Conservation (phyloP, 2,113 vertebrate genomes). For the Melozone crissalis region DNA sequence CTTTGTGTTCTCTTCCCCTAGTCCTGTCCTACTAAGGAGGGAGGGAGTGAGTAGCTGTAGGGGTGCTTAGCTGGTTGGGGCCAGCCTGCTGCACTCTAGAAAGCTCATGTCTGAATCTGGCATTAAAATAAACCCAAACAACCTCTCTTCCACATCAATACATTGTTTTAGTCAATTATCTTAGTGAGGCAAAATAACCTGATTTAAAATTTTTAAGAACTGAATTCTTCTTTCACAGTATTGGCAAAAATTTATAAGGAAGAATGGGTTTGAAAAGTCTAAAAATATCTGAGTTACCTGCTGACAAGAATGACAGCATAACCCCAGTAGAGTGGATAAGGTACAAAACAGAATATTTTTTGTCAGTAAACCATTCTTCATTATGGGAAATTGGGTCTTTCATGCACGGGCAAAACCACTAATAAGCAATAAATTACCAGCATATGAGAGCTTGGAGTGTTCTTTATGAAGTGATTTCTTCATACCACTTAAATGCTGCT, state of each 20-base stretch:
- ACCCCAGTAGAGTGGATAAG: not conserved
- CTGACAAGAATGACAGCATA: not conserved
- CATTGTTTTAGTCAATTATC: not conserved
- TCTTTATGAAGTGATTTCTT: not conserved
- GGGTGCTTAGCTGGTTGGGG: not conserved
- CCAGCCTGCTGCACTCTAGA: not conserved
- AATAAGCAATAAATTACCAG: not conserved
- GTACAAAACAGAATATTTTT: not conserved
- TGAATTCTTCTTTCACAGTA: not conserved
- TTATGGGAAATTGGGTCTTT: not conserved
- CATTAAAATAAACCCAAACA: fast-evolving
- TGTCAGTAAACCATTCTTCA: not conserved
- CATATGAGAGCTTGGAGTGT: not conserved
- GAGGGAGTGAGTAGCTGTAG: not conserved
- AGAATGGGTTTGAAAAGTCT: not conserved
- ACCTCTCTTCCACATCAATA: not conserved
- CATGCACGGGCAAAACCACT: not conserved
- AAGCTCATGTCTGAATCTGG: not conserved
- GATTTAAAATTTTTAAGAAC: not conserved
- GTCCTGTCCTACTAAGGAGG: fast-evolving
- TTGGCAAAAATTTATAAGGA: not conserved
- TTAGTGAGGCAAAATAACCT: not conserved
- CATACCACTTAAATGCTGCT: not conserved
- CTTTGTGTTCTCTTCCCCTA: not conserved
- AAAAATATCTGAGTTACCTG: not conserved